Percentiles rank a stretch among this genome's conserved stretches.
These are phyloP conservation scores for Hydrochoerus hydrochaeris DNA, from an alignment of 2,113 vertebrate genomes.

Conservation along the genomic window DNA sequence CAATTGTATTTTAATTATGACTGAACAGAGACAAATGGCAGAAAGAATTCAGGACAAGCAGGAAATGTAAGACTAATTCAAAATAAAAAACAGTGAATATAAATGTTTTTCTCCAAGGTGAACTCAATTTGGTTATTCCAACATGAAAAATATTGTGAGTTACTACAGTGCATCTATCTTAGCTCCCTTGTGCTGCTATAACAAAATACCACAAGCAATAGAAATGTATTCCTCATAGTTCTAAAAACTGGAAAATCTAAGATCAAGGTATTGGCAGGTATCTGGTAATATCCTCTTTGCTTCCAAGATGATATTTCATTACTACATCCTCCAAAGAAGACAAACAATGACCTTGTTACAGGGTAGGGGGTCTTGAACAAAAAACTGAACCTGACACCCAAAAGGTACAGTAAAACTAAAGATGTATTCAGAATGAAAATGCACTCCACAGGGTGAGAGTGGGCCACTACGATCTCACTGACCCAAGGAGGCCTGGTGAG, in stretches of 20 bases:
- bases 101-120: slow-evolving; percentile 1
- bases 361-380: neutral
- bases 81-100: slow-evolving; percentile 8
- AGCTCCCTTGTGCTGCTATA: neutral
- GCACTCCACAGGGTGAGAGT: neutral
- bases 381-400: neutral
- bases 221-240: neutral
- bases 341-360: neutral
- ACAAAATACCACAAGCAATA: neutral
- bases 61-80: neutral
- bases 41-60: neutral
- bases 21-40: neutral
- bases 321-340: neutral
- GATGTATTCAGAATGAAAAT: neutral
- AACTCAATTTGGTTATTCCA: slow-evolving; percentile 16
- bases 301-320: neutral
- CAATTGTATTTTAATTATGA: neutral
- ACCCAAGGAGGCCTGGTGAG: neutral
- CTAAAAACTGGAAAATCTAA: neutral
- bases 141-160: slow-evolving; percentile 19
- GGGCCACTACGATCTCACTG: neutral
- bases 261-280: neutral
- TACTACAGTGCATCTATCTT: neutral
- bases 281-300: neutral
- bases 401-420: neutral